Evolutionary conservation across 2,113 vertebrate species (phyloP), one percentile per base, ranked within the genome.

Genomic region (Colius striatus): DNA sequence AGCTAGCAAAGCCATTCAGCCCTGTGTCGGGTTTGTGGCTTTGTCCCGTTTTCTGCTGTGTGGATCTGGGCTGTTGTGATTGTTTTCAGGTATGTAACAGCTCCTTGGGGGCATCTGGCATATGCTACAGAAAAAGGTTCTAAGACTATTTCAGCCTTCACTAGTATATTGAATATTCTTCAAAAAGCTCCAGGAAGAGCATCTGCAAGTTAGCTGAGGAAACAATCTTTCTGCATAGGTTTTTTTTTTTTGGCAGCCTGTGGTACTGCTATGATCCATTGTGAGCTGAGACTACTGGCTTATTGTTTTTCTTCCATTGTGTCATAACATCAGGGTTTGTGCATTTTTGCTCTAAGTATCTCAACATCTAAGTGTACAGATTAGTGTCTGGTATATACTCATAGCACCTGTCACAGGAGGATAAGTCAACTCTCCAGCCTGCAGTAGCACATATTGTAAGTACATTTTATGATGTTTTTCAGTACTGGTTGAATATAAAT

Each of bases 11-110:
- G 58, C n/a, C 34, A 5, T 71, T 67, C 36, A 26, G 30, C 27
- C 0, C 0, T 15, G 23, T 25, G 29, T n/a, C 2, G 2, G 27
- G 14, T 83, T 45, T 50, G 43, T 79, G n/a, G 17, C 53, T 75
- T 89, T 45, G 36, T 75, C 30, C 30, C 27, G 57, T 71, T 47
- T 75, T 43, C 48, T 71, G 47, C 25, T 47, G 8, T 43, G 23
- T 0, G 0, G 5, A 10, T 53, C 34, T 51, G 51, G 32, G 47
- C 51, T 74, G 26, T 58, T 92, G 32, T 25, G 53, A 11, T 36
- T 54, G 7, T 60, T 50, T 70, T 29, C 20, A 26, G 47, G 60
- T 34, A 4, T 21, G 30, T 25, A 43, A 61, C 17, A 38, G 10
- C 27, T 79, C 47, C 47, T 8, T 3, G 21, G 27, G 6, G 43